phyloP scores from a whole-genome alignment of 2,113 vertebrate species.

The Hepsetus odoe region DNA sequence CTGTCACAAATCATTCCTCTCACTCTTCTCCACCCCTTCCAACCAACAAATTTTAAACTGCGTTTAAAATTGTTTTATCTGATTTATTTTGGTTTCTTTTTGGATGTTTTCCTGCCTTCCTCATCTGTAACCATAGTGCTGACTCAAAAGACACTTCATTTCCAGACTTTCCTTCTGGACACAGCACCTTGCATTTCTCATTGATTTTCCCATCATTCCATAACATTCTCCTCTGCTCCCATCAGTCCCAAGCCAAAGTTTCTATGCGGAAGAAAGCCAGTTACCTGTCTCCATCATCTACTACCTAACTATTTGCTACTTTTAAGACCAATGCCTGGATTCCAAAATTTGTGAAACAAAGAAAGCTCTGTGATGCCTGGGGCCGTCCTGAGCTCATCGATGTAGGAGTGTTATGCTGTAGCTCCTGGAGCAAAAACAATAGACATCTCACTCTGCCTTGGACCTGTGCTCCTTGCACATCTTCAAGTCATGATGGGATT shows the following conservation, averaged over 20 bases:
- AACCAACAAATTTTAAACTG: no score
- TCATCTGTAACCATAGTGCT: background rate
- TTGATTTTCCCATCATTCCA: background rate
- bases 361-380: constrained; percentile 26
- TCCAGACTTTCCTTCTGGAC: constrained; percentile 27
- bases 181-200: constrained; percentile 1
- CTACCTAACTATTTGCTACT: constrained; percentile 7
- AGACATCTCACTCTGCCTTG: constrained; percentile 16
- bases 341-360: constrained; percentile 31
- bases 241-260: background rate
- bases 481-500: constrained; percentile 30
- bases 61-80: no score
- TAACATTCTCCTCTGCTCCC: constrained; percentile 13
- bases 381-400: constrained; percentile 6
- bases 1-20: no score
- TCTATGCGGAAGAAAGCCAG: constrained; percentile 14
- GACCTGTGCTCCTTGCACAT: background rate
- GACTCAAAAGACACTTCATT: background rate
- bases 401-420: constrained; percentile 21
- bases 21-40: no score
- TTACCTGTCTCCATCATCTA: constrained; percentile 9
- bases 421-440: constrained; percentile 30
- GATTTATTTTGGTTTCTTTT: no score
- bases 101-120: background rate
- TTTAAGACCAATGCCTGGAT: constrained; percentile 11